These are phyloP conservation scores for Pterois miles DNA, from an alignment of 2,797 vertebrate species.

Conservation along the genomic window DNA sequence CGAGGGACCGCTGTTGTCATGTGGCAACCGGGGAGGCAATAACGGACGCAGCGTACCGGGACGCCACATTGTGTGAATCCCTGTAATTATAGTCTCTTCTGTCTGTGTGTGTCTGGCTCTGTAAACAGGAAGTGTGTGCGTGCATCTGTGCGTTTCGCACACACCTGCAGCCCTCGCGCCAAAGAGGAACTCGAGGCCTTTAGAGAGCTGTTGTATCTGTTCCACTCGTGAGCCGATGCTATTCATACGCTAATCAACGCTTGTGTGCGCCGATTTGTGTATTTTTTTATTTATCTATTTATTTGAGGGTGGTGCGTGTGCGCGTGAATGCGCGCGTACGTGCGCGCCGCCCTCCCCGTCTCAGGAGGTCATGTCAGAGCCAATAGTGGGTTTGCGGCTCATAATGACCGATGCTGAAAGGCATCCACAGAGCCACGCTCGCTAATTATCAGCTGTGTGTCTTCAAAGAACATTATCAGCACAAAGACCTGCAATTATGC, in stretches of 20 bases:
- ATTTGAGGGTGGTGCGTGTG: not conserved
- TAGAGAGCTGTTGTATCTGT: constrained; percentile 59
- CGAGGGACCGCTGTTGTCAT: constrained; percentile 63
- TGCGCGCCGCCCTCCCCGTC: constrained; percentile 14
- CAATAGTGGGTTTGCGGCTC: constrained; percentile 69
- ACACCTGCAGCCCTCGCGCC: constrained; percentile 63
- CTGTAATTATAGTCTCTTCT: constrained; percentile 77
- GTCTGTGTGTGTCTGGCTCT: constrained; percentile 56
- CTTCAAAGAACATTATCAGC: constrained; percentile 84
- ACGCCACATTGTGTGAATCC: constrained; percentile 70
- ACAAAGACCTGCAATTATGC: constrained; percentile 82
- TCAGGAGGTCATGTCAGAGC: constrained; percentile 69
- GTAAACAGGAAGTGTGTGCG: constrained; percentile 63
- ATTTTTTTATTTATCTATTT: constrained; percentile 1
- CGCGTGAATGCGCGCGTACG: not conserved
- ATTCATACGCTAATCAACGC: constrained; percentile 63
- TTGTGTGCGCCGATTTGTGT: constrained; percentile 44
- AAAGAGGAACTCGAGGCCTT: constrained; percentile 60
- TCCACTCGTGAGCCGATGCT: constrained; percentile 50
- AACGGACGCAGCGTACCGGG: constrained; percentile 75
- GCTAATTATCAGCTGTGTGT: constrained; percentile 84
- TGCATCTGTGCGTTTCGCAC: constrained; percentile 29
- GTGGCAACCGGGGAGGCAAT: constrained; percentile 72
- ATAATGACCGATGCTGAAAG: constrained; percentile 80
- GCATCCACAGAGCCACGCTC: constrained; percentile 68